Conservation (phyloP, 1,140 invertebrate species). For the Pteromalus puparum region DNA sequence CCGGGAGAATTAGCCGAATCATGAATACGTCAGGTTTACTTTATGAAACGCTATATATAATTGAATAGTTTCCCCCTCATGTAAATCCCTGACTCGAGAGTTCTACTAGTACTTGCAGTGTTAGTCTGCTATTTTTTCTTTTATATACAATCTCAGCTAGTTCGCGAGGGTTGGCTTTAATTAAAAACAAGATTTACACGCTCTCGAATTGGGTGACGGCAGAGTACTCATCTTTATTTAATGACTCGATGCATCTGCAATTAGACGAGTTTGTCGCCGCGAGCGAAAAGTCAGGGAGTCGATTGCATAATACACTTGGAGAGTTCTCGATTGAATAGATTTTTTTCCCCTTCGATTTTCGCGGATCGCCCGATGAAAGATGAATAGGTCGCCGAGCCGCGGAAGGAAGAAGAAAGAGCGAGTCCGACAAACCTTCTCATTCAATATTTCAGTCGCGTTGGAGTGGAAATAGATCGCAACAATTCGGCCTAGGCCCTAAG, state of each 20-base stretch:
- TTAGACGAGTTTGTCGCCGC: background rate
- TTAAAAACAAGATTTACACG: background rate
- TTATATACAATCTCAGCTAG: background rate
- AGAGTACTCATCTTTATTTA: constrained; percentile 6
- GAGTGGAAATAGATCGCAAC: constrained; percentile 47
- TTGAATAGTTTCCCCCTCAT: constrained; percentile 28
- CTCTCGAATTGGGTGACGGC: too few relatives aligned
- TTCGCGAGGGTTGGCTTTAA: background rate
- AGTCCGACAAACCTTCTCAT: constrained; percentile 4
- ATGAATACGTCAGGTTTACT: constrained; percentile 37
- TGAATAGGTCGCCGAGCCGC: background rate
- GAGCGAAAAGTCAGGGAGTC: background rate
- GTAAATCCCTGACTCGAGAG: constrained; percentile 2
- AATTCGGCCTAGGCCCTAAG: constrained; percentile 20
- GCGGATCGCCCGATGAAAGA: constrained; percentile 19
- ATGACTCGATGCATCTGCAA: constrained; percentile 22
- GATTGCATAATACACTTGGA: background rate
- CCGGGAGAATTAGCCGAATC: constrained; percentile 24
- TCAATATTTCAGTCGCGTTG: constrained; percentile 32
- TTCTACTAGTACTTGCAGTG: background rate
- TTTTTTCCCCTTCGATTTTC: constrained; percentile 10
- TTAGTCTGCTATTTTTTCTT: background rate
- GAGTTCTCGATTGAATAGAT: background rate
- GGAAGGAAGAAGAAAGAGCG: background rate
- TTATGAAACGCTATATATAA: constrained; percentile 30